Evolutionary conservation across 2,888 invertebrate genomes (phyloP).

Genomic region (Pyrocoelia pectoralis): DNA sequence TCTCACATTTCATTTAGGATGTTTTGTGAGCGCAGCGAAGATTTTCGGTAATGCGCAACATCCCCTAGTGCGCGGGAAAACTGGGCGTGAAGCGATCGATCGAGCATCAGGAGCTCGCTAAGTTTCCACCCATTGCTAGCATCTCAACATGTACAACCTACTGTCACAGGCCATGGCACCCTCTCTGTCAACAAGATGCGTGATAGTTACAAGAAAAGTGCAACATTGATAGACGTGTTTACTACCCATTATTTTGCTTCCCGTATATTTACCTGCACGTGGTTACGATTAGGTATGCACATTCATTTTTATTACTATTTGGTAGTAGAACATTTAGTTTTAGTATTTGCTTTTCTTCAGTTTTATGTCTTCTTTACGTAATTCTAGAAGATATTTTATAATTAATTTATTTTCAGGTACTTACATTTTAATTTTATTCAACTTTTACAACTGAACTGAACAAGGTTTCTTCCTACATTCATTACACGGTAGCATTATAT

Average conservation of each 20-base stretch:
- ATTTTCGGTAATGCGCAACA: slow-evolving; percentile 45
- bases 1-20: slow-evolving; percentile 44
- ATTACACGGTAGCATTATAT: too few relatives aligned
- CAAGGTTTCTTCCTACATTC: too few relatives aligned
- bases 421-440: too few relatives aligned
- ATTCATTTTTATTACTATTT: slow-evolving; percentile 4
- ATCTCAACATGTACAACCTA: slow-evolving; percentile 53
- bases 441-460: too few relatives aligned
- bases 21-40: slow-evolving; percentile 37
- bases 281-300: slow-evolving; percentile 28
- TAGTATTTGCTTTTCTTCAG: neutral
- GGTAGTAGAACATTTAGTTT: neutral
- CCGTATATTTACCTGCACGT: slow-evolving; percentile 31
- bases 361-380: neutral
- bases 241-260: slow-evolving; percentile 23
- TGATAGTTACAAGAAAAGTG: slow-evolving; percentile 48
- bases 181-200: slow-evolving; percentile 57
- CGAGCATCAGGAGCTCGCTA: slow-evolving; percentile 55
- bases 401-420: too few relatives aligned
- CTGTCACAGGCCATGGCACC: slow-evolving; percentile 53
- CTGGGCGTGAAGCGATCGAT: slow-evolving; percentile 57
- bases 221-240: slow-evolving; percentile 34
- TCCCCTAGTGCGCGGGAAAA: slow-evolving; percentile 55
- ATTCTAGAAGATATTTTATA: too few relatives aligned
- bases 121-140: slow-evolving; percentile 51